Conservation (phyloP, 1,140 invertebrate genomes). For the Caerostris extrusa region DNA sequence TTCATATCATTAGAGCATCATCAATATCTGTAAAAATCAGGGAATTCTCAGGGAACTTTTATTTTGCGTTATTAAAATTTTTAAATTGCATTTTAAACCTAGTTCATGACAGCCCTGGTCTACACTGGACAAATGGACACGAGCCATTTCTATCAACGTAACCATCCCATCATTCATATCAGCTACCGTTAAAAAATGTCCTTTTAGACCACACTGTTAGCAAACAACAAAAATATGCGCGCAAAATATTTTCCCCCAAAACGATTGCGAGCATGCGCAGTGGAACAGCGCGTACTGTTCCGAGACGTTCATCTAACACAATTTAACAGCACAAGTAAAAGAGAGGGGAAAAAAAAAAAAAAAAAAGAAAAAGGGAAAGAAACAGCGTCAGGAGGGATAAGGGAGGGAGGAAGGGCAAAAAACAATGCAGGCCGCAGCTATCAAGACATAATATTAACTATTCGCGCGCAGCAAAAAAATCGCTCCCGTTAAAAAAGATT, state of each 20-base stretch:
- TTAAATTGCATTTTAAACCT: too few species aligned
- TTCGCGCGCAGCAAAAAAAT: constrained; percentile 59
- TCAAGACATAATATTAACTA: constrained; percentile 77
- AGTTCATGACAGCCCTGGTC: too few species aligned
- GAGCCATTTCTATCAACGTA: too few species aligned
- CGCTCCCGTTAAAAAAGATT: constrained; percentile 71
- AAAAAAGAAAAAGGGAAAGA: background rate
- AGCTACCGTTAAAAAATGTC: too few species aligned
- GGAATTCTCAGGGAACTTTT: too few species aligned
- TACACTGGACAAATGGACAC: too few species aligned
- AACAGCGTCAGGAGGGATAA: background rate
- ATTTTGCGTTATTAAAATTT: too few species aligned
- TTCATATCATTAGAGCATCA: too few species aligned
- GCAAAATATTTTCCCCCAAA: background rate
- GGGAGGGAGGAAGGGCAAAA: background rate
- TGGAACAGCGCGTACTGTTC: background rate
- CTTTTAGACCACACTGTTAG: background rate
- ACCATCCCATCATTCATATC: too few species aligned
- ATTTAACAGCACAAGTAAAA: background rate
- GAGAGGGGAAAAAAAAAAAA: background rate
- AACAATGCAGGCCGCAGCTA: constrained; percentile 54
- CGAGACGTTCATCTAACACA: background rate
- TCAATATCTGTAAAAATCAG: too few species aligned
- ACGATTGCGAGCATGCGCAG: background rate
- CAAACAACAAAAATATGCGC: background rate